phyloP scores from a whole-genome alignment of 2,113 vertebrate species.

The Colius striatus region DNA sequence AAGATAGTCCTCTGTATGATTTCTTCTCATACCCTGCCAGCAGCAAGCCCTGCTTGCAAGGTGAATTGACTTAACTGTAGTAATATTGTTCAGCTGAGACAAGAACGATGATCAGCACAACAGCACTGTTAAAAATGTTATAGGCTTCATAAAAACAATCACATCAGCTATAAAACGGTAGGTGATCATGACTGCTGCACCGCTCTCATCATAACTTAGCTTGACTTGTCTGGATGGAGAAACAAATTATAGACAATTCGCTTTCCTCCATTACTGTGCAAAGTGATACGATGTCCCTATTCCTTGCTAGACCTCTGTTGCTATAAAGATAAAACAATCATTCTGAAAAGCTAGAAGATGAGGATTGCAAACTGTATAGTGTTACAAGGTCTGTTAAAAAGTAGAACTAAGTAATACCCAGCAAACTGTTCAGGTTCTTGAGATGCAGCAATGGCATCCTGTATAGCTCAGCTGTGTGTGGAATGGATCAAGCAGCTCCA shows the following conservation, averaged over 20 bases:
- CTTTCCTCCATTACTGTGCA: slow-evolving; percentile 48
- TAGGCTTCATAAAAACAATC: slow-evolving; percentile 79
- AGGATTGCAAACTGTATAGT: slow-evolving; percentile 41
- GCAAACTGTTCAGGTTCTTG: not conserved
- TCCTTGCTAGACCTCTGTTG: slow-evolving; percentile 43
- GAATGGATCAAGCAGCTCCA: not conserved
- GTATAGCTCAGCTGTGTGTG: not conserved
- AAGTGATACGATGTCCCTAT: slow-evolving; percentile 50
- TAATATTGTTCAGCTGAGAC: slow-evolving; percentile 72
- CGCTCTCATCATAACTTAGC: slow-evolving; percentile 70
- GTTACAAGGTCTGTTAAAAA: slow-evolving; percentile 2
- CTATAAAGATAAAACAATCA: slow-evolving; percentile 64
- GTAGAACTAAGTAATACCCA: slow-evolving; percentile 14
- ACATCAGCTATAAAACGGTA: slow-evolving; percentile 75
- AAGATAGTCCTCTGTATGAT: not conserved
- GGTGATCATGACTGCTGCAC: slow-evolving; percentile 73
- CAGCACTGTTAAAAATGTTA: slow-evolving; percentile 70
- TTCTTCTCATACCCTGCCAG: slow-evolving; percentile 32
- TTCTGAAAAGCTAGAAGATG: slow-evolving; percentile 63
- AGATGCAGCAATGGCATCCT: not conserved
- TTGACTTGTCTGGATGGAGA: slow-evolving; percentile 74
- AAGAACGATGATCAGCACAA: slow-evolving; percentile 66
- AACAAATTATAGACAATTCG: slow-evolving; percentile 75
- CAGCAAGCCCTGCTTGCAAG: slow-evolving; percentile 23
- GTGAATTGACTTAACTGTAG: slow-evolving; percentile 63